Base-by-base conservation (phyloP, 2,888 invertebrate genomes). In the Drosophila testacea region DNA sequence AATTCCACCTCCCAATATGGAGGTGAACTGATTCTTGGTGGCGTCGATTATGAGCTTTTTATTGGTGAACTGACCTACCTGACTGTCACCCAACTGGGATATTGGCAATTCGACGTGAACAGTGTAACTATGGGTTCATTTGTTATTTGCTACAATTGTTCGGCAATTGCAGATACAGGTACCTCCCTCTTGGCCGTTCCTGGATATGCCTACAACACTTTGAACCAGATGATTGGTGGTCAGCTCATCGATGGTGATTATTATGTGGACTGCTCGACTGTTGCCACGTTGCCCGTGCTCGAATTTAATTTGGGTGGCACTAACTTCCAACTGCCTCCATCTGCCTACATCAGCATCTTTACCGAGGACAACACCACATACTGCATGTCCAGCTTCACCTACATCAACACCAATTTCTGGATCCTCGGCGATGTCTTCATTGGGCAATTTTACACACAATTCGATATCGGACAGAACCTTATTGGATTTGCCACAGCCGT, bases 401-500 rank as follows among this genome's bases (percentile, higher is more conserved):
- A 62, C 3, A 90, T 98, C 98, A 93, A 95, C 97, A 81, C 78
- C 4, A 73, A 79, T 11, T 94, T 98, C 85, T 99, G 99, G 99
- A 99, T 99, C 92, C 94, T 99, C 73, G 98, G 98, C 69, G 98
- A 99, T 93, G 97, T 98, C 77, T 99, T 99, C 93, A 97, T 99
- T 91, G 98, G 98, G 55, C 95, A 95, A 90, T 98, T 95, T 93
- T 99, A 98, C 94, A 97, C 98, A 0, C 97, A 97, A 93, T 99
- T 98, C 93, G 98, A 99, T 93, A 93, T 96, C 91, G 95, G 94
- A 68, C 96, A 97, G 90, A 94, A 95, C 89, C 95, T 96, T 57
- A 94, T 99, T 83, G 98, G 98, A 70, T 98, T 99, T 93, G 98
- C 98, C 32, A 90, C 92, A 67, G 94, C 56, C 6, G 73, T 56